Conservation (phyloP, 64 coral and sea anemone species). For the Actinia equina region DNA sequence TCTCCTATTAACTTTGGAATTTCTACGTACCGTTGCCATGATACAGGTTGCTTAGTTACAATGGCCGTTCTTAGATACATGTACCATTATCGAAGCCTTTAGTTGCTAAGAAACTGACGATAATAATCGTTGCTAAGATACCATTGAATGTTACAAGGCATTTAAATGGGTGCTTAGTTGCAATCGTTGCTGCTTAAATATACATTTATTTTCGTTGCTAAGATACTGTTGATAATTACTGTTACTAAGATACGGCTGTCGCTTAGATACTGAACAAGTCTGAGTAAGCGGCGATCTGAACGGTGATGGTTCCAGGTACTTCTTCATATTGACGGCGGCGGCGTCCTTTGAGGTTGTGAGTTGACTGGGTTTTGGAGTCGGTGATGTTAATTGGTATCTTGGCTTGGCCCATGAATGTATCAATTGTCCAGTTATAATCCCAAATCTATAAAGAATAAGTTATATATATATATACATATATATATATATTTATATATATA, state of each 20-base stretch:
- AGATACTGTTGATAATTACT: background rate
- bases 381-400: slow-evolving; percentile 75
- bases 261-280: slow-evolving; percentile 70
- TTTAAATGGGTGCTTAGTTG: background rate
- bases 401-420: slow-evolving; percentile 85
- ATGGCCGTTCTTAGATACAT: too few relatives aligned
- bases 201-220: background rate
- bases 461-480: too few relatives aligned
- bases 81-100: too few relatives aligned
- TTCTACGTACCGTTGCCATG: too few relatives aligned
- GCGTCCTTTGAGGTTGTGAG: slow-evolving; percentile 58
- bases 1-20: too few relatives aligned
- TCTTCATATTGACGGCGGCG: slow-evolving; percentile 45
- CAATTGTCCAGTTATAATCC: slow-evolving; percentile 79
- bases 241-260: background rate
- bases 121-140: background rate
- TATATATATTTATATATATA: too few relatives aligned
- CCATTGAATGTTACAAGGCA: background rate
- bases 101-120: too few relatives aligned
- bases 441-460: slow-evolving; percentile 44
- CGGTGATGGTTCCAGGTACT: slow-evolving; percentile 62
- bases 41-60: too few relatives aligned
- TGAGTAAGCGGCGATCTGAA: slow-evolving; percentile 55
- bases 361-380: slow-evolving; percentile 42
- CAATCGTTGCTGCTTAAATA: background rate